Evolutionary conservation across 2,888 invertebrate species (phyloP).

Genomic region (Drosophila anomelani): DNA sequence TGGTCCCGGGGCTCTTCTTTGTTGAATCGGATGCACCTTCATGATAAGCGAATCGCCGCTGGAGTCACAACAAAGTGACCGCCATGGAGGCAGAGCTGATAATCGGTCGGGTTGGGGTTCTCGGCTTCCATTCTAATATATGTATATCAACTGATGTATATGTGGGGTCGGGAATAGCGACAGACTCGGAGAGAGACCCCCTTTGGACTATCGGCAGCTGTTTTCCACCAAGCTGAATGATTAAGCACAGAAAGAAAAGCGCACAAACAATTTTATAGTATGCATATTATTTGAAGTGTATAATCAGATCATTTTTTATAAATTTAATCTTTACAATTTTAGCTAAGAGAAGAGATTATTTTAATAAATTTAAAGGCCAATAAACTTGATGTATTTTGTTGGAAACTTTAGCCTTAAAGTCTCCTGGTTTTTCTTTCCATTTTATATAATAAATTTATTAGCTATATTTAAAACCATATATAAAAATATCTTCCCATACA

Average conservation of each 20-base stretch:
- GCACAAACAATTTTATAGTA: not conserved
- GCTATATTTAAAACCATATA: no score
- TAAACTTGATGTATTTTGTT: not conserved
- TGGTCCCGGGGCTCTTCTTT: slow-evolving; percentile 49
- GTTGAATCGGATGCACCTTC: slow-evolving; percentile 49
- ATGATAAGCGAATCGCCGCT: slow-evolving; percentile 20
- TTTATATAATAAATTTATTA: not conserved
- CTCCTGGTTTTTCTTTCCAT: not conserved
- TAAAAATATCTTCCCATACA: no score
- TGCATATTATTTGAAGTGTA: not conserved
- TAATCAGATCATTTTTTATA: not conserved
- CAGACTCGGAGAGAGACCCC: not conserved
- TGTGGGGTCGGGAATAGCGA: slow-evolving; percentile 22
- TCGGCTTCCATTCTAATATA: not conserved
- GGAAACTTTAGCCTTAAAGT: not conserved
- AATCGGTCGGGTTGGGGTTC: slow-evolving; percentile 1
- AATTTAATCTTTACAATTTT: no score
- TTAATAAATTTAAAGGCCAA: not conserved
- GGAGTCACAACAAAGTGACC: slow-evolving; percentile 38
- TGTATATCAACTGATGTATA: not conserved
- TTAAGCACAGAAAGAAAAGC: slow-evolving; percentile 13
- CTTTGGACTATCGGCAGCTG: slow-evolving; percentile 10
- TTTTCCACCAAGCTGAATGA: not conserved
- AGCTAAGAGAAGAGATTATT: not conserved
- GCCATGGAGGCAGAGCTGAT: slow-evolving; percentile 23